Conservation (phyloP, 2,797 vertebrate genomes). For the Danio jaintianensis region DNA sequence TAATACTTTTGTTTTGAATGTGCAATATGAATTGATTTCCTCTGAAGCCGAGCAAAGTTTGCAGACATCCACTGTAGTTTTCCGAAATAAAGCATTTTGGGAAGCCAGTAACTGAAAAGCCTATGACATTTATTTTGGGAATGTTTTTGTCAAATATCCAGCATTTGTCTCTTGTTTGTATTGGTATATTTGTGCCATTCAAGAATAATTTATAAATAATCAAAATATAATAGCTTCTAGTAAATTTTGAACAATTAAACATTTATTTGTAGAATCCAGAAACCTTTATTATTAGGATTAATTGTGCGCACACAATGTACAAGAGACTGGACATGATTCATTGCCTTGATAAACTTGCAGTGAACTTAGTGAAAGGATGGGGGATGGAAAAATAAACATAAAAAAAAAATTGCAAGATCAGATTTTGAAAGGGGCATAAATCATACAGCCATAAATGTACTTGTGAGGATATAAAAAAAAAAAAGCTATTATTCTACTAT, state of each 20-base stretch:
- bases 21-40: constrained; percentile 68
- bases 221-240: background rate
- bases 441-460: no score
- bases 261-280: background rate
- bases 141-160: constrained; percentile 24
- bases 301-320: no score
- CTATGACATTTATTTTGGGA: constrained; percentile 49
- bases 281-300: no score
- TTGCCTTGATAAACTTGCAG: no score
- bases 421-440: no score
- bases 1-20: constrained; percentile 66
- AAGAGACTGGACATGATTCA: no score
- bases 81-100: constrained; percentile 80
- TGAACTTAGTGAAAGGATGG: no score
- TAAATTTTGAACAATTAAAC: constrained; percentile 1
- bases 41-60: constrained; percentile 72
- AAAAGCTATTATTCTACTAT: no score
- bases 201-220: constrained; percentile 23
- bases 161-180: constrained; percentile 14
- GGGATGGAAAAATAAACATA: no score
- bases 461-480: no score
- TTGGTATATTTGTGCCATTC: constrained; percentile 24
- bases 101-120: constrained; percentile 60
- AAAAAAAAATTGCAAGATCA: no score
- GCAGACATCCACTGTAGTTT: constrained; percentile 71